Conservation (phyloP, 2,113 vertebrate genomes). For the Syngnathoides biaculeatus region DNA sequence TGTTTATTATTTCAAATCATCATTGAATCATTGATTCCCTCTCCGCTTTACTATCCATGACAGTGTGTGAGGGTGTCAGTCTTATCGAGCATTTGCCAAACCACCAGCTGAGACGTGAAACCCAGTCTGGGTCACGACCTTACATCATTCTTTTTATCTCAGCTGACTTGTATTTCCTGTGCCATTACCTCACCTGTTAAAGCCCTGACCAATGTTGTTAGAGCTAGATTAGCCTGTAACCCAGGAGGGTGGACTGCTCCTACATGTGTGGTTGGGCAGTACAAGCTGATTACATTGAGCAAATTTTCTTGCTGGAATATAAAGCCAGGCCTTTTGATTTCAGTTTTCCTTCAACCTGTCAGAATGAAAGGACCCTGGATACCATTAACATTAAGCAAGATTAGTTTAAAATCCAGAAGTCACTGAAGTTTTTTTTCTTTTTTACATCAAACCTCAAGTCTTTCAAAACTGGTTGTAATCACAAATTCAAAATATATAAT, state of each 20-base stretch:
- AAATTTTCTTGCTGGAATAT: slow-evolving; percentile 29
- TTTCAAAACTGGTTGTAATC: not conserved
- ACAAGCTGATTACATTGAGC: slow-evolving; percentile 17
- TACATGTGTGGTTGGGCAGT: slow-evolving; percentile 3
- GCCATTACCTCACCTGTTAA: slow-evolving; percentile 35
- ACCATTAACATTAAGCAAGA: not conserved
- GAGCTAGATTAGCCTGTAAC: slow-evolving; percentile 16
- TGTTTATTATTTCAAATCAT: no score
- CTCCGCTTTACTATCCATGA: not conserved
- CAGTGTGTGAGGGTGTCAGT: slow-evolving; percentile 24
- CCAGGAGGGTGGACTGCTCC: slow-evolving; percentile 25
- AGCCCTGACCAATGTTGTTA: slow-evolving; percentile 29
- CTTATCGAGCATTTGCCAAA: slow-evolving; percentile 25
- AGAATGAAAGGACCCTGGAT: not conserved
- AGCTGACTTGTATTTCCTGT: slow-evolving; percentile 40
- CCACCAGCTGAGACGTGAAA: slow-evolving; percentile 14
- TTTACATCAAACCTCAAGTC: not conserved
- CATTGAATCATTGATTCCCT: no score
- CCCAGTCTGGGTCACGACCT: slow-evolving; percentile 14
- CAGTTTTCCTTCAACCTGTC: not conserved
- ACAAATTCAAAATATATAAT: not conserved
- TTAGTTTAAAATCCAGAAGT: not conserved
- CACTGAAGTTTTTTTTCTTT: not conserved
- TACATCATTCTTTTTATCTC: slow-evolving; percentile 27
- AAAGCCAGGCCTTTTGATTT: slow-evolving; percentile 5